phyloP scores from a whole-genome alignment of 2,113 vertebrate genomes.

The Misgurnus mizolepis region DNA sequence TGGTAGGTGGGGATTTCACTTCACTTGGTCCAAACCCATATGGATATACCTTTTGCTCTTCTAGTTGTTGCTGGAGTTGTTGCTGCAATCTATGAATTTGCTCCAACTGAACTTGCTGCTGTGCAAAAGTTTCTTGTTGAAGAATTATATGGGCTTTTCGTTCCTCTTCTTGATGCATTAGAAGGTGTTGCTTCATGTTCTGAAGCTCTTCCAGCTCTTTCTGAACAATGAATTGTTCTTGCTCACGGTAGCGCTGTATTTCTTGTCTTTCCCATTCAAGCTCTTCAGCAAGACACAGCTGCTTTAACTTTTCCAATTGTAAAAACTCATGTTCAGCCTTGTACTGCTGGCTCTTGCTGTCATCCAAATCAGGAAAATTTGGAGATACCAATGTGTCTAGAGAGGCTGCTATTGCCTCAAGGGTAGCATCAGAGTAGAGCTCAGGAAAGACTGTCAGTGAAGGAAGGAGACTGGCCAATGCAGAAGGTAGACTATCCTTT shows the following conservation, averaged over 20 bases:
- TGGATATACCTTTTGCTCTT: constrained; percentile 90
- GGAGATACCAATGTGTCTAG: constrained; percentile 77
- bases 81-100: constrained; percentile 96
- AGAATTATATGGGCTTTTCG: constrained; percentile 94
- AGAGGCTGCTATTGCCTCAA: constrained; percentile 84
- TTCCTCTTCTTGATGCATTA: constrained; percentile 94
- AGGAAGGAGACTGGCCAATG: constrained; percentile 77
- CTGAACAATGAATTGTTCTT: constrained; percentile 96
- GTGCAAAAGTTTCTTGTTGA: constrained; percentile 92
- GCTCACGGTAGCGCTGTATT: constrained; percentile 95
- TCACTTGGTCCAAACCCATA: constrained; percentile 80
- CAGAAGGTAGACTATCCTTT: constrained; percentile 79
- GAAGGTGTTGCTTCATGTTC: constrained; percentile 94
- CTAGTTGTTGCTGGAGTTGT: constrained; percentile 92
- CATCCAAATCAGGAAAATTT: constrained; percentile 82
- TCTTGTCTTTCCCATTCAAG: constrained; percentile 97
- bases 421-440: constrained; percentile 82
- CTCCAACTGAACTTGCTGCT: constrained; percentile 92
- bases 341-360: constrained; percentile 91
- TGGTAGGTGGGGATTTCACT: constrained; percentile 73
- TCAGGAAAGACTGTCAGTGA: constrained; percentile 84
- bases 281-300: constrained; percentile 94
- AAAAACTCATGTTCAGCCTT: constrained; percentile 94
- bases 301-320: constrained; percentile 95
- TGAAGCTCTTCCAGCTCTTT: constrained; percentile 96